Base-by-base conservation (phyloP, 2,113 vertebrate species). In the Cheirogaleus medius region DNA sequence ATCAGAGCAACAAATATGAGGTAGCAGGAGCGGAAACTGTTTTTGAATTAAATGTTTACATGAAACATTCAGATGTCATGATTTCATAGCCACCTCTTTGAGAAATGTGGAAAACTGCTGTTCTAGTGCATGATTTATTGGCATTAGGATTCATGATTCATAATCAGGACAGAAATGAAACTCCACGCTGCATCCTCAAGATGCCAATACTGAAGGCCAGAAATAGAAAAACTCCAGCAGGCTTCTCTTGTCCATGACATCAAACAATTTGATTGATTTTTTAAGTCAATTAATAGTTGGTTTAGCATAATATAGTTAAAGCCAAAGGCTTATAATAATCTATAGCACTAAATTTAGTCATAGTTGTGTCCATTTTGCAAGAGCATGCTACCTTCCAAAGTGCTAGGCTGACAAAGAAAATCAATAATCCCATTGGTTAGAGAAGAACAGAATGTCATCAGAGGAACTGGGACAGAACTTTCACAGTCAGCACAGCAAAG, bases 401-500 rank as follows among this genome's bases (percentile, higher is more conserved):
- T 37, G 42, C 49, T 39, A 32, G 25, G 52, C 37, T 88, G 49
- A 96, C 80, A 96, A 81, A 88, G 49, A 90, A 73, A 91, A 87
- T 80, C 92, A 92, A 42, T 89, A 56, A 76, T 34, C 39, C 64
- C 58, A 42, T 7, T 58, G 42, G 63, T 12, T 58, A 58, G 21
- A 78, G 64, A 88, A 42, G 47, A 92, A 11, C 23, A 20, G 27
- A 17, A 21, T 52, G 81, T 88, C 85, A 68, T 39, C 39, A 44
- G 32, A 92, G 71, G 78, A 93, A 91, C 39, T 34, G 29, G 73
- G 58, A 63, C 89, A 91, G 78, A 58, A 82, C 54, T 63, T 66
- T 54, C 39, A 1, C 21, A 49, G 68, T 78, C 77, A 78, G 82
- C 90, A 44, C 39, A 27, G 44, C 42, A 73, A 69, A 90, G 91